phyloP scores from a whole-genome alignment of 2,888 invertebrate genomes.

The Acrobasis consociella region DNA sequence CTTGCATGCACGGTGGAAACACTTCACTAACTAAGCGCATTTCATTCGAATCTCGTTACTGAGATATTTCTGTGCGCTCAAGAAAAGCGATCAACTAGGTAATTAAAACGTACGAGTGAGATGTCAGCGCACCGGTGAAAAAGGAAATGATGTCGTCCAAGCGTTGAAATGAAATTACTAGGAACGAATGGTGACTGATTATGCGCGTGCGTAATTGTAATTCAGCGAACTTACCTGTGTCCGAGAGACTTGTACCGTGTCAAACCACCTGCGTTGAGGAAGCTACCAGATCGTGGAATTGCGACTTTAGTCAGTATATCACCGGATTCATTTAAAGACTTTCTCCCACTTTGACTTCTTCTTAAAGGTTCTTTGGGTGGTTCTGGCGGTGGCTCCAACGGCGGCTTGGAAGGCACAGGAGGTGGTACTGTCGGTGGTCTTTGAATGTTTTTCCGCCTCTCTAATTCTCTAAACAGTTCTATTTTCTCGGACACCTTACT shows the following conservation, averaged over 20 bases:
- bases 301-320: slow-evolving; percentile 94
- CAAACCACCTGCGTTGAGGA: slow-evolving; percentile 90
- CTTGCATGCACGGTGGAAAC: slow-evolving; percentile 67
- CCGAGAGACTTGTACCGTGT: slow-evolving; percentile 89
- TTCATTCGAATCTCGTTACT: slow-evolving; percentile 56
- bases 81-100: slow-evolving; percentile 50
- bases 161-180: slow-evolving; percentile 48
- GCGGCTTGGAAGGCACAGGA: slow-evolving; percentile 71
- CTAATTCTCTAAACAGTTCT: slow-evolving; percentile 74
- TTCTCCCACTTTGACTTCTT: slow-evolving; percentile 74
- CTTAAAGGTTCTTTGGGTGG: slow-evolving; percentile 66
- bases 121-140: slow-evolving; percentile 48
- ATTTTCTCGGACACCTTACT: slow-evolving; percentile 81
- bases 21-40: slow-evolving; percentile 59
- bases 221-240: slow-evolving; percentile 77
- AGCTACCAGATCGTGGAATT: slow-evolving; percentile 92
- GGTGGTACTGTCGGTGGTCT: slow-evolving; percentile 77
- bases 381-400: slow-evolving; percentile 50
- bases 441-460: slow-evolving; percentile 71
- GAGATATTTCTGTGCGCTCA: slow-evolving; percentile 49
- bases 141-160: slow-evolving; percentile 54
- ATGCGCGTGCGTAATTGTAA: slow-evolving; percentile 39
- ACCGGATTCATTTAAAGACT: slow-evolving; percentile 84
- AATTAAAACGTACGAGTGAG: slow-evolving; percentile 42
- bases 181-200: slow-evolving; percentile 40